These are phyloP conservation scores for Eupithecia abbreviata DNA, from an alignment of 2,888 invertebrate species.

Conservation along the genomic window DNA sequence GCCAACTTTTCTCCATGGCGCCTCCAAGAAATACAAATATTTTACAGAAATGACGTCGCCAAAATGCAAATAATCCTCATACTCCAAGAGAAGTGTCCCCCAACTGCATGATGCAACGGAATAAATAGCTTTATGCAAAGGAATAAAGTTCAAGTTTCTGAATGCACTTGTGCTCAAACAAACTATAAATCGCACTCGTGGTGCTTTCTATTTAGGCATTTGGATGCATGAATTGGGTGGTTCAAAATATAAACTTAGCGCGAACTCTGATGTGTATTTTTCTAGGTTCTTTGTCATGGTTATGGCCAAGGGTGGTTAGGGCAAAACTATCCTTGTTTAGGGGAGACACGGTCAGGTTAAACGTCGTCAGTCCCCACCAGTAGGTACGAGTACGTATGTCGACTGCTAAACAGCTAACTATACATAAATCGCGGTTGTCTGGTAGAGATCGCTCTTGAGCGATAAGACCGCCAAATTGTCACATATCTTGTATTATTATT, in stretches of 20 bases:
- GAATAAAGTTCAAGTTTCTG: conserved; percentile 23
- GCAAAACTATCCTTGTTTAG: too few species aligned
- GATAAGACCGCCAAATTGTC: too few species aligned
- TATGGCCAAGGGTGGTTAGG: too few species aligned
- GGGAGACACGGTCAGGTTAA: too few species aligned
- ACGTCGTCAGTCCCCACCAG: too few species aligned
- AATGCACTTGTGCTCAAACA: conserved; percentile 38
- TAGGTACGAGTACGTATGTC: too few species aligned
- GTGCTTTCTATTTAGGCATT: conserved; percentile 49
- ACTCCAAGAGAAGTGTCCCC: background rate
- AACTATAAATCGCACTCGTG: conserved; percentile 48
- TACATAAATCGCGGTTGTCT: too few species aligned
- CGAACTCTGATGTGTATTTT: background rate
- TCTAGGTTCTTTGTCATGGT: too few species aligned
- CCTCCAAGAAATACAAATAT: background rate
- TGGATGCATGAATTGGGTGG: conserved; percentile 43
- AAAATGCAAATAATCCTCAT: conserved; percentile 1
- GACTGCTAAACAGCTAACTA: too few species aligned
- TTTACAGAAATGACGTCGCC: background rate
- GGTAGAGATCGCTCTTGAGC: too few species aligned
- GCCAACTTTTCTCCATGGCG: background rate
- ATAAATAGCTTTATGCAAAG: conserved; percentile 23
- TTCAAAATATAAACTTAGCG: conserved; percentile 13
- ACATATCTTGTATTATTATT: too few species aligned
- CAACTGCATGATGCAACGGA: conserved; percentile 9